Base-by-base conservation (phyloP, 2,888 invertebrate species). In the Crossocerus cetratus region DNA sequence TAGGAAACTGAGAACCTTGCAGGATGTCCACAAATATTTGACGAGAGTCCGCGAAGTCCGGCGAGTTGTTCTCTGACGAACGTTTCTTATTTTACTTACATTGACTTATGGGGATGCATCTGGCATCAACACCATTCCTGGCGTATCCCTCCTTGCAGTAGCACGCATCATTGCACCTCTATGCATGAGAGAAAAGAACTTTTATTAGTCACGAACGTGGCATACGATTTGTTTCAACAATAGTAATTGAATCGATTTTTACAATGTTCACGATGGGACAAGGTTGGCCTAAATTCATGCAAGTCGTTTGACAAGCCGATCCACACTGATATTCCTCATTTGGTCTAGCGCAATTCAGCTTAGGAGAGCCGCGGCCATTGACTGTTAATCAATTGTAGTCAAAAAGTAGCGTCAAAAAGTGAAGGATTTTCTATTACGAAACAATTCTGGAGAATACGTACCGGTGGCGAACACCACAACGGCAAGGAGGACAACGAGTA, bases 141-240 rank as follows among this genome's bases (percentile, higher is more conserved):
- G 73, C 80, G 16, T 62, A 80, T 2, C 67, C 71, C 0, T 20
- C 0, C 8, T 23, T 61, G 65, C 80, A 80, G 13, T 77, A 79
- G 32, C 80, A 80, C 0, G 0, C 68, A 1, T 78, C 69, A 54
- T 77, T 79, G 44, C 79, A 80, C 53, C 0, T 68, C 80, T 80
- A 4, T 8, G 32, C 49, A 0, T n/a, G 1, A 49, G 3, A 16
- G 3, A 14, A 49, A 14, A 49, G n/a, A 49, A 16, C 32, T 32
- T 32, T 1, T 32, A 11, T 32, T 32, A 32, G 32, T 8, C 11
- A 32, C 11, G 32, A 32, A 5, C 8, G 23, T 5, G 23, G 23
- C 3, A 32, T 32, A 32, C 4, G 32, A 32, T 32, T 32, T 1
- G 32, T 32, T 11, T 32, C 5, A 32, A 2, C 32, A 32, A 32